Conservation (phyloP, 2,888 invertebrate species). For the Drosophila demipolita region DNA sequence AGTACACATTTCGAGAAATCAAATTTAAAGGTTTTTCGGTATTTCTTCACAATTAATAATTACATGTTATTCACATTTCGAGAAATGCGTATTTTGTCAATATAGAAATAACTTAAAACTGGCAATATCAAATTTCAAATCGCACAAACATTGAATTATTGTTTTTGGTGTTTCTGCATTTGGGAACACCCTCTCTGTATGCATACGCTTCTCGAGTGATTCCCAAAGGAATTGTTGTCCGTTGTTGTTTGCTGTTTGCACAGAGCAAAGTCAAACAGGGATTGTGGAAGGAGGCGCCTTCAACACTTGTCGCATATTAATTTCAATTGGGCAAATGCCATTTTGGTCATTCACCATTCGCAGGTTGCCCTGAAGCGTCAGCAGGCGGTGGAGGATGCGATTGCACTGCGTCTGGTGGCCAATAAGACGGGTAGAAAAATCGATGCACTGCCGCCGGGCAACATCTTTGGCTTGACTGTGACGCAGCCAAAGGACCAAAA, state of each 20-base stretch:
- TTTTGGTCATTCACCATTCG: conserved; percentile 3
- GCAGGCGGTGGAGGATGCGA: conserved; percentile 98
- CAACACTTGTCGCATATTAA: conserved; percentile 80
- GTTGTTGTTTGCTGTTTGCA: conserved; percentile 31
- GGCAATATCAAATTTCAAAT: neutral
- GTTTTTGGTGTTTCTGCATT: neutral
- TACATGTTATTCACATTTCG: no score
- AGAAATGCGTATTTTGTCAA: no score
- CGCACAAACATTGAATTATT: no score
- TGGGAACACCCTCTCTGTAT: conserved; percentile 19
- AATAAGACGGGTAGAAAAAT: conserved; percentile 91
- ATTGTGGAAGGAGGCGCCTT: conserved; percentile 35
- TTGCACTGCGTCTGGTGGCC: conserved; percentile 96
- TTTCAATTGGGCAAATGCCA: conserved; percentile 69
- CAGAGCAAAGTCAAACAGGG: conserved; percentile 63
- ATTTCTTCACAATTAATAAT: no score
- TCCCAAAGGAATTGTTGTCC: conserved; percentile 61
- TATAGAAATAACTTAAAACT: no score
- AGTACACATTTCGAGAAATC: no score
- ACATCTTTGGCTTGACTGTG: conserved; percentile 95
- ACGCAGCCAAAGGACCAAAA: conserved; percentile 90
- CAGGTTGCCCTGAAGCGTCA: conserved; percentile 97
- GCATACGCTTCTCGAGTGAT: conserved; percentile 4
- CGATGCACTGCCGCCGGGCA: conserved; percentile 93
- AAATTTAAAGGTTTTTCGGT: no score